Percentiles rank a stretch among this genome's conserved stretches.
phyloP scores from a whole-genome alignment of 30 jellyfish, hydroid and myxozoan genomes.

The Sanderia malayensis region DNA sequence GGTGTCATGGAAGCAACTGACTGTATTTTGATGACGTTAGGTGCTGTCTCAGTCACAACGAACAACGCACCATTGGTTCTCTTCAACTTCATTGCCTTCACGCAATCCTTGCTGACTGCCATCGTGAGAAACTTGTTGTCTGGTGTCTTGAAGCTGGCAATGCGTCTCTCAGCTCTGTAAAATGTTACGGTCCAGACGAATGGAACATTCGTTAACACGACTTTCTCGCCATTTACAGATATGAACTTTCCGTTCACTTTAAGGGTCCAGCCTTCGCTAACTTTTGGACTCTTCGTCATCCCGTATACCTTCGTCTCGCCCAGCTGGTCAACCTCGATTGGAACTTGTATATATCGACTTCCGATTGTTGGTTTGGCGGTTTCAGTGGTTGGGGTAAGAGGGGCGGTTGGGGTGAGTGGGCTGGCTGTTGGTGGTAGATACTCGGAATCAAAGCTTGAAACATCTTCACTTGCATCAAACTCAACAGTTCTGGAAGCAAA shows the following conservation, averaged over 20 bases:
- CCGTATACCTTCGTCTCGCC: constrained; percentile 35
- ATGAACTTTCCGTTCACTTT: constrained; percentile 51
- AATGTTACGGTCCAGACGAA: constrained; percentile 41
- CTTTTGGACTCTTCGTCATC: background rate
- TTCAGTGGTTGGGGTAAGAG: background rate
- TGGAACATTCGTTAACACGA: constrained; percentile 37
- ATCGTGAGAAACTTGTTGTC: constrained; percentile 37
- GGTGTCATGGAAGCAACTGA: constrained; percentile 21
- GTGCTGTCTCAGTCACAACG: constrained; percentile 33
- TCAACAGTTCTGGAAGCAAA: too few species aligned
- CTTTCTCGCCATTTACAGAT: constrained; percentile 14
- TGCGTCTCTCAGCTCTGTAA: constrained; percentile 41
- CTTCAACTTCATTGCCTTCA: constrained; percentile 4
- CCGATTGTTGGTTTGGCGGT: background rate
- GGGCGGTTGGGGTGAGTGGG: constrained; percentile 19
- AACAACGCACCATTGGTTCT: constrained; percentile 8
- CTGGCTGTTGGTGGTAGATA: too few species aligned
- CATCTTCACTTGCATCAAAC: too few species aligned
- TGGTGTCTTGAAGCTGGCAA: constrained; percentile 32
- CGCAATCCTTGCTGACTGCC: constrained; percentile 22
- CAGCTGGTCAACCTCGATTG: constrained; percentile 44
- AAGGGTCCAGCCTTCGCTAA: constrained; percentile 53
- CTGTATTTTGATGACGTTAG: constrained; percentile 19
- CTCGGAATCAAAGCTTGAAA: too few species aligned
- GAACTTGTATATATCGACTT: constrained; percentile 8